phyloP scores from a whole-genome alignment of 2,113 vertebrate species.

The Malurus cyaneus region DNA sequence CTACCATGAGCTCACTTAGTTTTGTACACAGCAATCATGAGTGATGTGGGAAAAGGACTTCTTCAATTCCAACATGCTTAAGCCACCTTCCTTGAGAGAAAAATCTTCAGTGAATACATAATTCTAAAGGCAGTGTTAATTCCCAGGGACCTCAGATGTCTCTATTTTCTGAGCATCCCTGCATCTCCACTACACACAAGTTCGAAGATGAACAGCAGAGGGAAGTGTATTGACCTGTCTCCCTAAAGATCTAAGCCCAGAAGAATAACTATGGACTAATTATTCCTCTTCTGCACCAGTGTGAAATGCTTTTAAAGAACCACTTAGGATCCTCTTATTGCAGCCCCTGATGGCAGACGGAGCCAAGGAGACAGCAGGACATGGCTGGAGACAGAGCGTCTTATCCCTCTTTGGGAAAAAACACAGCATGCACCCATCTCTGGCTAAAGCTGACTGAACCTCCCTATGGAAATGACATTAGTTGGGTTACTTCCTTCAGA shows the following conservation, averaged over 20 bases:
- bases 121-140: not conserved
- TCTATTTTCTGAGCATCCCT: not conserved
- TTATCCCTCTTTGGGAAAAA: not conserved
- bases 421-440: not conserved
- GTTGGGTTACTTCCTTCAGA: not conserved
- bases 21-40: not conserved
- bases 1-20: not conserved
- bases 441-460: not conserved
- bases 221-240: not conserved
- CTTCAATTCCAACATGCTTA: not conserved
- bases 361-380: not conserved
- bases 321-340: not conserved
- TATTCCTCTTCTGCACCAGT: not conserved
- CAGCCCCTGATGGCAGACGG: not conserved
- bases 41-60: not conserved
- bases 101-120: not conserved
- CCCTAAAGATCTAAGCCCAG: not conserved
- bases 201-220: not conserved
- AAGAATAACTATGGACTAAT: not conserved
- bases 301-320: not conserved
- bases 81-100: not conserved
- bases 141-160: not conserved
- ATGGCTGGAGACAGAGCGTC: not conserved
- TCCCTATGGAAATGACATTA: not conserved
- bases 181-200: accelerated